Conservation (phyloP, 2,797 vertebrate genomes). For the Crenuchus spilurus region DNA sequence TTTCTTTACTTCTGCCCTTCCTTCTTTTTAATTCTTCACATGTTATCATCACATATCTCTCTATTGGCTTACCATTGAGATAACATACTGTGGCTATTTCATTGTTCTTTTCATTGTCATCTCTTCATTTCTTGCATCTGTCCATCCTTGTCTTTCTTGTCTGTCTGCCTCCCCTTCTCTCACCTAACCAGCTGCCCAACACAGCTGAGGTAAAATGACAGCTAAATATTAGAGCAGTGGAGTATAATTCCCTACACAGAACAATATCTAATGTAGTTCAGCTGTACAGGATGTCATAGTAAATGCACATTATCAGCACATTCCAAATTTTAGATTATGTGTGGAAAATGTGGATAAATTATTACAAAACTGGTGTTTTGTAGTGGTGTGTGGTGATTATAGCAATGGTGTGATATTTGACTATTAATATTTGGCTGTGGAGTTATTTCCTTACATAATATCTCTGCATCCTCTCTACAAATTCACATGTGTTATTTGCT, state of each 20-base stretch:
- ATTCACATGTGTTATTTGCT: no score
- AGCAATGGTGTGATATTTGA: no score
- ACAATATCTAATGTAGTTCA: neutral
- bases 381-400: no score
- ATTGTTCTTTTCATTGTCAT: neutral
- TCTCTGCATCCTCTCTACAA: no score
- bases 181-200: slow-evolving; percentile 30
- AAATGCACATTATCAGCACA: no score
- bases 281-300: no score
- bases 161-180: neutral
- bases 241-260: neutral
- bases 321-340: no score
- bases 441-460: no score
- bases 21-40: slow-evolving; percentile 12
- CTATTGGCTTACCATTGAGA: no score
- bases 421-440: no score
- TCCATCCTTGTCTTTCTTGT: slow-evolving; percentile 2
- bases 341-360: neutral
- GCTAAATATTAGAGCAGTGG: neutral
- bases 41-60: neutral
- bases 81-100: neutral
- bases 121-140: slow-evolving; percentile 9
- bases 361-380: neutral
- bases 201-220: slow-evolving; percentile 32
- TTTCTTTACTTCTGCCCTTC: slow-evolving; percentile 1